These are phyloP conservation scores for Drosophila miranda DNA, from an alignment of 1,140 invertebrate species.

Conservation along the genomic window DNA sequence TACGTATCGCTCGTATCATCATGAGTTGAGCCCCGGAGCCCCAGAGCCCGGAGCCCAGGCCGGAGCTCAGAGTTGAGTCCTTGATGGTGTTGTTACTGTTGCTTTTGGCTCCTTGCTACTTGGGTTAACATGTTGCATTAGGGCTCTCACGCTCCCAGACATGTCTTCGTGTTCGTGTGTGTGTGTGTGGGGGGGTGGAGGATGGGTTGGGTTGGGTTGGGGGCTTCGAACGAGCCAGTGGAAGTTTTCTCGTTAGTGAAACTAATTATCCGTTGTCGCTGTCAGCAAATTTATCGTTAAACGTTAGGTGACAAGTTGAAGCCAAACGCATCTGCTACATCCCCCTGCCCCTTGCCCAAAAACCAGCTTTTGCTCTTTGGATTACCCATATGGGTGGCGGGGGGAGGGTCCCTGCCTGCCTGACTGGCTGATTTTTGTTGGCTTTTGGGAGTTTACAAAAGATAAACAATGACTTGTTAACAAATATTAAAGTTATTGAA, in stretches of 20 bases:
- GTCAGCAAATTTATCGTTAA: slow-evolving; percentile 80
- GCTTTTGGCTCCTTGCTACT: slow-evolving; percentile 45
- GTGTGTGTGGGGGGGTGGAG: slow-evolving; percentile 39
- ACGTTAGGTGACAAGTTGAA: slow-evolving; percentile 72
- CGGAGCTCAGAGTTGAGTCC: slow-evolving; percentile 24
- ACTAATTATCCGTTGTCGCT: slow-evolving; percentile 80
- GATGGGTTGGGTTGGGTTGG: slow-evolving; percentile 11
- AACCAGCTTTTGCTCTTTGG: no score
- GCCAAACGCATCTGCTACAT: slow-evolving; percentile 44
- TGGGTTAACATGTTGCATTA: slow-evolving; percentile 76
- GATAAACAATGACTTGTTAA: slow-evolving; percentile 39
- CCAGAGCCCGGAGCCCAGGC: slow-evolving; percentile 3
- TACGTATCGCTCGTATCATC: slow-evolving; percentile 14
- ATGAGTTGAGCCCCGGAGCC: no score
- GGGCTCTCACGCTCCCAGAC: slow-evolving; percentile 42
- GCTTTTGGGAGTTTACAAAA: slow-evolving; percentile 10
- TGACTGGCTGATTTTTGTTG: slow-evolving; percentile 31
- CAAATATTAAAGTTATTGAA: slow-evolving; percentile 15
- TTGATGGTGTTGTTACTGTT: slow-evolving; percentile 31
- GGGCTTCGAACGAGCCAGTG: slow-evolving; percentile 46
- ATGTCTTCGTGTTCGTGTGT: slow-evolving; percentile 19
- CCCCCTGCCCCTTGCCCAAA: no score
- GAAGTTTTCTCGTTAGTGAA: slow-evolving; percentile 80
- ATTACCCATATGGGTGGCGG: background rate
- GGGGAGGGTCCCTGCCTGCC: slow-evolving; percentile 19